Base-by-base conservation (phyloP, 2,113 vertebrate species). In the Antidorcas marsupialis region DNA sequence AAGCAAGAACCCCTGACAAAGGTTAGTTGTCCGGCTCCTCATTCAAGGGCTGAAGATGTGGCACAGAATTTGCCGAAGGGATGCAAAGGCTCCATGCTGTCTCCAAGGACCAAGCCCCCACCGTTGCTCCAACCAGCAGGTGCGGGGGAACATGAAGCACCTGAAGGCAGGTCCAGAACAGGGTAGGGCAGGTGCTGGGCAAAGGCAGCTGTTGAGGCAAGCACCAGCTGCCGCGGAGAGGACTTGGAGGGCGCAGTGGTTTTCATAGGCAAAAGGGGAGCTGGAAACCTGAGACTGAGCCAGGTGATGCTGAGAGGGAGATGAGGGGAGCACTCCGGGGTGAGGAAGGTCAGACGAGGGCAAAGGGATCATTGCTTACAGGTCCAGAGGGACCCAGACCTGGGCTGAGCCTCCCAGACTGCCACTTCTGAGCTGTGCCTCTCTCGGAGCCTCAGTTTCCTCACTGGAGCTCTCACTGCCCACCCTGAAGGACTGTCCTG, bases 1-100 rank as follows among this genome's bases (percentile, higher is more conserved):
- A 43, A 43, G 59, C 21, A 12, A 4, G 59, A 28, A n/a, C 0
- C 0, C 11, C 1, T 36, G 59, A 57, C 7, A 21, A 55, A 23
- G 27, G 28, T 52, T 14, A 89, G 43, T 36, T 4, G 4, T 7
- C 43, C 0, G 0, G 59, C 16, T 25, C 60, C 67, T 43, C 8
- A 53, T 16, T 87, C 47, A 81, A 71, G 78, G 43, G 64, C 45
- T 78, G 79, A 59, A 27, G n/a, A 84, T 19, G 16, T 14, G 78
- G 64, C 59, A 25, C 7, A n/a, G 83, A 86, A 47, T 36, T n/a
- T 81, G 82, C 64, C 19, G 12, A 83, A 74, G 0, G 28, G 86
- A 33, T 45, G 62, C 28, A 33, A 39, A 74, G 62, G 52, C 19
- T 90, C 94, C n/a, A 50, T 52, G 52, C 57, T 81, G 52, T 82